Percentiles rank a stretch among this genome's conserved stretches.
Conservation (phyloP, 2,113 vertebrate genomes). For the Cavia porcellus region DNA sequence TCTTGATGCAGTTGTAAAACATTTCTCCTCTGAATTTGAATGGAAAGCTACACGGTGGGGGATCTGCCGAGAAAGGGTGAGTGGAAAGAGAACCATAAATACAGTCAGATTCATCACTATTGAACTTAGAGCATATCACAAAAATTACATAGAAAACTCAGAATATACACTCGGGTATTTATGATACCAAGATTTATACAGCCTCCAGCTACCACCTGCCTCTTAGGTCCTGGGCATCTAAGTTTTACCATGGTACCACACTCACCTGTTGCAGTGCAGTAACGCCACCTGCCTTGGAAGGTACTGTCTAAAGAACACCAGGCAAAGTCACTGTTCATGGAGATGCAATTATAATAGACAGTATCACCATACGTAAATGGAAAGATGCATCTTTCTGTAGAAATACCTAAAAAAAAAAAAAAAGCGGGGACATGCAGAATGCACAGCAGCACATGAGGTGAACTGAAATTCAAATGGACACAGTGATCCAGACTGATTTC, state of each 20-base stretch:
- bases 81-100: not conserved
- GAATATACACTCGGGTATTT: not conserved
- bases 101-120: not conserved
- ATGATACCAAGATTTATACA: not conserved
- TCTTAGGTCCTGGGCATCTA: not conserved
- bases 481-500: fast-evolving
- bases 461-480: not conserved
- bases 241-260: fast-evolving
- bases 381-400: not conserved
- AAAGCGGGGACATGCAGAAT: not conserved
- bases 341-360: not conserved
- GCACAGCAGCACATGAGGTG: not conserved
- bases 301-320: slow-evolving; percentile 68
- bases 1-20: not conserved
- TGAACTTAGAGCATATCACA: fast-evolving
- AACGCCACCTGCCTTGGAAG: slow-evolving; percentile 71
- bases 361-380: not conserved
- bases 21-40: not conserved
- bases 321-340: slow-evolving; percentile 33
- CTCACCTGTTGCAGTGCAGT: slow-evolving; percentile 48
- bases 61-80: slow-evolving; percentile 58
- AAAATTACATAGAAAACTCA: not conserved
- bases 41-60: slow-evolving; percentile 67
- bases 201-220: too few species aligned
- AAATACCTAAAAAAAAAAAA: not conserved